These are phyloP conservation scores for Sebastes itinus DNA, from an alignment of 2,797 vertebrate species.

Conservation along the genomic window DNA sequence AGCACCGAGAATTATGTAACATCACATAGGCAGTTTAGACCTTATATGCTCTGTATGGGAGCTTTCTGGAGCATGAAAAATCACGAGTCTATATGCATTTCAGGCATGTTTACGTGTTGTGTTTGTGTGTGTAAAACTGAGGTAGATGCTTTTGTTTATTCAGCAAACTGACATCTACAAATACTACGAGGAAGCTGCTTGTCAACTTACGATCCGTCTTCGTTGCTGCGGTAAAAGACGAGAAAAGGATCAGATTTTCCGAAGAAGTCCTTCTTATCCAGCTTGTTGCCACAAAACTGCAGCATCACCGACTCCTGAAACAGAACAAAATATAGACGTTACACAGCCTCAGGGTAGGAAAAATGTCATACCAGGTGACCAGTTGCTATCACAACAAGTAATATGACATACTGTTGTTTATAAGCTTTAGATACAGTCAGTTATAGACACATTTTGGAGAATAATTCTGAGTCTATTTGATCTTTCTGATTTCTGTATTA, in stretches of 20 bases:
- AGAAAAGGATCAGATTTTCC: conserved; percentile 94
- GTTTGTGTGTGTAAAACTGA: not conserved
- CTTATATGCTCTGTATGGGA: conserved; percentile 28
- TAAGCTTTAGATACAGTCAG: not conserved
- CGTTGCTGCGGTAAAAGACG: conserved; percentile 92
- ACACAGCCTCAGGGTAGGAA: not conserved
- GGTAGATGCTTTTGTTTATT: not conserved
- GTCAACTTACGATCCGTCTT: conserved; percentile 90
- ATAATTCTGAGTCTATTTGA: not conserved
- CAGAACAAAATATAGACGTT: not conserved
- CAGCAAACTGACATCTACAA: not conserved
- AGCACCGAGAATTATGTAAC: conserved; percentile 48
- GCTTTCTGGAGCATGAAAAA: conserved; percentile 65
- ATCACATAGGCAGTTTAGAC: conserved; percentile 23
- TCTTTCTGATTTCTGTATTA: not conserved
- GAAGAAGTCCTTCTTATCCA: conserved; percentile 96
- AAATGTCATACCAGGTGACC: not conserved
- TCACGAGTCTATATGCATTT: conserved; percentile 15
- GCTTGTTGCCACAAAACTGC: conserved; percentile 94
- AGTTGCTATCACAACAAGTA: not conserved
- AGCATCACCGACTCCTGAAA: conserved; percentile 91
- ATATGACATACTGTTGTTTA: not conserved
- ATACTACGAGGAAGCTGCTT: not conserved
- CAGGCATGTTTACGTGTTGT: conserved; percentile 5
- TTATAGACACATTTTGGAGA: not conserved